Percentiles rank a stretch among this genome's conserved stretches.
Evolutionary conservation across 2,888 invertebrate species (phyloP).

Genomic region (Pelosia muscerda): DNA sequence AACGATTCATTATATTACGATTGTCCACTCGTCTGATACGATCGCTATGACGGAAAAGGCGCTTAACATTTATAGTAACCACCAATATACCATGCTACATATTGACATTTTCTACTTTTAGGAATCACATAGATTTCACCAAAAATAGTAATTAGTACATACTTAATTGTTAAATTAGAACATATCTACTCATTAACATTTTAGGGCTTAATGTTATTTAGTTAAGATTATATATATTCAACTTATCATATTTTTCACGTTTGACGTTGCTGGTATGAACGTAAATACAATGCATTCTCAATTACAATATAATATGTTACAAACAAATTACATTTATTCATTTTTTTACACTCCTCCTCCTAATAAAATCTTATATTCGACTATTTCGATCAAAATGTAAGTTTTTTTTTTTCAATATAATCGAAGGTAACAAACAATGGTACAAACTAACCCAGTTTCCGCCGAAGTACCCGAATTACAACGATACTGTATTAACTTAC

Average conservation of each 20-base stretch:
- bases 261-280: no score
- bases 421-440: background rate
- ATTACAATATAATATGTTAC: no score
- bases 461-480: constrained; percentile 36
- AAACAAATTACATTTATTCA: no score
- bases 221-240: no score
- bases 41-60: background rate
- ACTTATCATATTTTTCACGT: no score
- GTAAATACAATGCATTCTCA: no score
- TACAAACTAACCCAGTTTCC: constrained; percentile 16
- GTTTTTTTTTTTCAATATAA: no score
- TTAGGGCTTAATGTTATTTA: background rate
- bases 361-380: no score
- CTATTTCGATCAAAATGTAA: no score
- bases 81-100: background rate
- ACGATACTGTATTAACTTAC: constrained; percentile 49
- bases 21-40: constrained; percentile 4
- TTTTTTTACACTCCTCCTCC: no score
- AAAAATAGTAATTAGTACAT: background rate
- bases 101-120: background rate
- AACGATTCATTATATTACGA: background rate
- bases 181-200: background rate
- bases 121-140: background rate
- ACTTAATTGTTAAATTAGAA: background rate
- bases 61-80: background rate